A percentile compares a stretch with the other conserved stretches of the same genome.
phyloP scores from a whole-genome alignment of 2,888 invertebrate species.

The Cetonia aurata region DNA sequence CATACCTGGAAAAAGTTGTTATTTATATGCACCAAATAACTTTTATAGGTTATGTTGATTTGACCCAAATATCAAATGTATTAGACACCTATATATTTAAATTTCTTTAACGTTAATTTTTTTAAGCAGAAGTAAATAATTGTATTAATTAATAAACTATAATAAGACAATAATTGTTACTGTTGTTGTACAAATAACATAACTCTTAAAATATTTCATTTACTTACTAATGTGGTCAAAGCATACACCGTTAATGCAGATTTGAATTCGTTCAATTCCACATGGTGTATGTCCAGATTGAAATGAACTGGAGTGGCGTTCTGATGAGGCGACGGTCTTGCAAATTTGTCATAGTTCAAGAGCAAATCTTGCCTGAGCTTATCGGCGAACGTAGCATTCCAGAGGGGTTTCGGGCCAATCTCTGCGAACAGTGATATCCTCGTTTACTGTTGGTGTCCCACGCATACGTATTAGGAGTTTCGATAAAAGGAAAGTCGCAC shows the following conservation, averaged over 20 bases:
- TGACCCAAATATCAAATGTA: background rate
- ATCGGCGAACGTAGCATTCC: conserved; percentile 72
- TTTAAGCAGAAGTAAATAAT: background rate
- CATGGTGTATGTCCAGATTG: conserved; percentile 73
- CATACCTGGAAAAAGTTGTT: conserved; percentile 71
- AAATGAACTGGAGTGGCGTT: conserved; percentile 69
- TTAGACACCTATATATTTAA: too few species aligned
- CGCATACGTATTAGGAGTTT: background rate
- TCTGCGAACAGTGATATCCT: conserved; percentile 47
- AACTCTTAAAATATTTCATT: background rate
- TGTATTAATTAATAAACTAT: too few species aligned
- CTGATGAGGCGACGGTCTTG: conserved; percentile 69
- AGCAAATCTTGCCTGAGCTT: conserved; percentile 71
- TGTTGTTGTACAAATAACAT: too few species aligned
- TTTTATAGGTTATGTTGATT: background rate
- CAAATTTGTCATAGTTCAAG: conserved; percentile 71
- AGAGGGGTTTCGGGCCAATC: conserved; percentile 64
- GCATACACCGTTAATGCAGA: conserved; percentile 73
- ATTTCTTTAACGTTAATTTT: too few species aligned
- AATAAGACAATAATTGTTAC: background rate
- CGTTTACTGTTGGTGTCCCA: conserved; percentile 3
- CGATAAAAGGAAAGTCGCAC: conserved; percentile 7
- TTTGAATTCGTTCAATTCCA: conserved; percentile 75
- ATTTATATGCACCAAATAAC: background rate
- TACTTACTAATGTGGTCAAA: conserved; percentile 74